These are phyloP conservation scores for Strix occidentalis DNA, from an alignment of 2,797 vertebrate genomes.

Conservation along the genomic window DNA sequence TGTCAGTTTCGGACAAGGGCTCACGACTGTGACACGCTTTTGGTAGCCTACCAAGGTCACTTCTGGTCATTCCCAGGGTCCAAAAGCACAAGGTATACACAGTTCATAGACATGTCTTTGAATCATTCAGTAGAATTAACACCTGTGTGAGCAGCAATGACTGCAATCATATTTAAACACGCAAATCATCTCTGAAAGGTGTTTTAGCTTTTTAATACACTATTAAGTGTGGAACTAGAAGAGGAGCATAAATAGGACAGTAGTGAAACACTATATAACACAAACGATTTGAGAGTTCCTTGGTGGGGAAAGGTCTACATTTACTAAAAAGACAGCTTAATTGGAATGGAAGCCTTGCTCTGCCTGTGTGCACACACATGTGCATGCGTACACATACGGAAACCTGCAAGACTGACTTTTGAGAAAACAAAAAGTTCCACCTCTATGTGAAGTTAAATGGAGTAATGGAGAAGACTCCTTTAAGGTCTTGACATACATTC, in stretches of 20 bases:
- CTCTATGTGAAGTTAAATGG: background rate
- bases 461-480: background rate
- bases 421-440: background rate
- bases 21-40: background rate
- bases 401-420: background rate
- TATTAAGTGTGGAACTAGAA: background rate
- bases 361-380: rapidly evolving
- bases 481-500: background rate
- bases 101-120: rapidly evolving
- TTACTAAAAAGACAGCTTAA: background rate
- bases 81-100: background rate
- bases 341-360: background rate
- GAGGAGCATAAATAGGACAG: background rate
- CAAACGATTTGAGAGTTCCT: background rate
- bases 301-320: background rate
- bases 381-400: rapidly evolving
- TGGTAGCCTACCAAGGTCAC: too few relatives aligned
- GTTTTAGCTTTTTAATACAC: background rate
- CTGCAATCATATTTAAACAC: background rate
- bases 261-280: background rate
- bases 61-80: background rate
- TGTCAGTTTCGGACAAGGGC: background rate
- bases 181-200: background rate
- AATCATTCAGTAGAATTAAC: background rate
- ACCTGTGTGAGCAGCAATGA: background rate